A percentile compares a stretch with the other conserved stretches of the same genome.
Evolutionary conservation across 2,113 vertebrate genomes (phyloP).

Genomic region (Cricetomys ansorgei): DNA sequence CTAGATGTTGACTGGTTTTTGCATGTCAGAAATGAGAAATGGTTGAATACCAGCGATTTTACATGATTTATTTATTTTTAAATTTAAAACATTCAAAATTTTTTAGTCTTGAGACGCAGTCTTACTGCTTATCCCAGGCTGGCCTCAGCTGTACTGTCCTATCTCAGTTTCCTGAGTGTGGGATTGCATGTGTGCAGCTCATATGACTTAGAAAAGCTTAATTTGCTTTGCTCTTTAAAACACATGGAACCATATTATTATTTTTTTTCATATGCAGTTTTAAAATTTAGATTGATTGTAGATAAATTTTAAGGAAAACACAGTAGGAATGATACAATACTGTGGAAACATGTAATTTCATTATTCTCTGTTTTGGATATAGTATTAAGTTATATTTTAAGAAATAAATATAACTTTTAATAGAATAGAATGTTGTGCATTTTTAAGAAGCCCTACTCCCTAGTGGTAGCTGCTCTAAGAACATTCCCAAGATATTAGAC

Average conservation of each 20-base stretch:
- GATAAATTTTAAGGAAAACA: constrained; percentile 4
- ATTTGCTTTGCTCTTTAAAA: constrained; percentile 4
- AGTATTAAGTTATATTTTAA: background rate
- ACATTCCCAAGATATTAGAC: background rate
- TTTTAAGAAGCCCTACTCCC: background rate
- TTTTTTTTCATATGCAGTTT: constrained; percentile 34
- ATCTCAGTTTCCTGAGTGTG: background rate
- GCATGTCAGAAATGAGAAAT: background rate
- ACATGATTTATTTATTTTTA: background rate
- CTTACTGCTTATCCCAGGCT: background rate
- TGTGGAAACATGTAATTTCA: background rate
- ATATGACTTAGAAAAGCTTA: background rate
- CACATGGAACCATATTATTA: background rate
- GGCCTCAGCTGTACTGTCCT: background rate
- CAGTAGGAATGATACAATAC: background rate
- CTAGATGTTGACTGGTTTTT: constrained; percentile 11
- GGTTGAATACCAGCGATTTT: background rate
- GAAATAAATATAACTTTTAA: constrained; percentile 27
- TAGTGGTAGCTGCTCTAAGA: background rate
- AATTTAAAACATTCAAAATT: background rate
- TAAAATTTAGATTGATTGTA: constrained; percentile 9
- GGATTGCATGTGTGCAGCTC: background rate
- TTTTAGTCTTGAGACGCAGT: background rate
- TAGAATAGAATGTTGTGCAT: background rate
- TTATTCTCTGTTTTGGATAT: constrained; percentile 27